Evolutionary conservation across 1,140 invertebrate species (phyloP).

Genomic region (Drosophila sproati): DNA sequence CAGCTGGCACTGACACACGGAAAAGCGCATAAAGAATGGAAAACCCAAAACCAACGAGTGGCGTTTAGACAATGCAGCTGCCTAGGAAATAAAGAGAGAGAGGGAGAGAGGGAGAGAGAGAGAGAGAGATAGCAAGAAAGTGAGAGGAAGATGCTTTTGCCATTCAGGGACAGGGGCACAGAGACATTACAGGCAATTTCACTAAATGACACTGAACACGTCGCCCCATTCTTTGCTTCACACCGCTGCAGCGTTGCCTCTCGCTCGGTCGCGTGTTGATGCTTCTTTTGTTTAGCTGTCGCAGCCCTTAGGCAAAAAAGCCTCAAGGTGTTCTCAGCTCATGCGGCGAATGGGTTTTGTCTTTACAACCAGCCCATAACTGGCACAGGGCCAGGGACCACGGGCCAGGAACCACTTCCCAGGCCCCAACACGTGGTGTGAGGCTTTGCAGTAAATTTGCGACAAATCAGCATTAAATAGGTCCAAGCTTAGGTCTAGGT

Average conservation of each 20-base stretch:
- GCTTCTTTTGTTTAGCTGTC: conserved; percentile 50
- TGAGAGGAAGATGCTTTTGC: conserved; percentile 22
- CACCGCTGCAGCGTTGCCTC: not conserved
- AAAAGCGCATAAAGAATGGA: conserved; percentile 60
- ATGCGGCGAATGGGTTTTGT: conserved; percentile 59
- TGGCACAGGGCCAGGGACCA: conserved; percentile 66
- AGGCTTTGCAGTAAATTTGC: conserved; percentile 58
- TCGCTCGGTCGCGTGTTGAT: conserved; percentile 27
- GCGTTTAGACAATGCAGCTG: conserved; percentile 64
- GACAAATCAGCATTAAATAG: conserved; percentile 73
- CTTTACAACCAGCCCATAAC: conserved; percentile 28
- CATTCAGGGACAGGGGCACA: conserved; percentile 39
- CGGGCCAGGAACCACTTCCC: conserved; percentile 18
- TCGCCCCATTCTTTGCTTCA: not conserved
- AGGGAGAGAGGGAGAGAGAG: conserved; percentile 3
- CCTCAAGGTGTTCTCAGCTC: conserved; percentile 70
- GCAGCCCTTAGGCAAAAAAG: conserved; percentile 51
- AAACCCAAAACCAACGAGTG: conserved; percentile 60
- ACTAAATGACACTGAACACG: conserved; percentile 74
- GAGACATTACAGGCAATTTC: conserved; percentile 77
- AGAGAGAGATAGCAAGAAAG: not conserved
- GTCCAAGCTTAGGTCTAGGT: conserved; percentile 1
- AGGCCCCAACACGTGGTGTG: not conserved
- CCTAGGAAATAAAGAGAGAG: conserved; percentile 4
- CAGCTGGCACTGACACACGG: conserved; percentile 65